Evolutionary conservation across 2,797 vertebrate species (phyloP), one percentile per base, ranked within the genome.

Genomic region (Lepus oiostolus): DNA sequence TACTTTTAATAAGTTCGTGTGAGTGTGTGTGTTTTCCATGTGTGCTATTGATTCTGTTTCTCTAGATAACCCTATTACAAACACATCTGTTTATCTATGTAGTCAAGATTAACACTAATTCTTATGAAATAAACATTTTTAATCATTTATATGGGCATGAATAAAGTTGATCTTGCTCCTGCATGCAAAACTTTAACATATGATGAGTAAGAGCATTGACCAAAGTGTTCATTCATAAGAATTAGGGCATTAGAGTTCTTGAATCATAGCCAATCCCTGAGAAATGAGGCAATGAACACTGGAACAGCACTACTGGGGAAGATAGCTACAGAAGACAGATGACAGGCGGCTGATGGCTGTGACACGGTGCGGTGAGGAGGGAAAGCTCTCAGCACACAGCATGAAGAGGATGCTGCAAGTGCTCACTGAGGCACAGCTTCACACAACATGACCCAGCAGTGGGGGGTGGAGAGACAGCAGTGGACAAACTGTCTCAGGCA

Each of bases 151-250:
- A 28, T 28, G 42, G 35, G 7, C n/a, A 42, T 7, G 17, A 22
- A 42, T 58, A 82, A 79, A 32, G 63, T 80, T 72, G 47, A 70
- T 52, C 80, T 81, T 62, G 54, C 16, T 62, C 63, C 42, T 67
- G 16, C 13, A 72, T 63, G 13, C 70, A 50, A 77, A 87, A 82
- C 82, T 85, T 90, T 70, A 77, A 54, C 68, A 42, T 68, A 50
- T 2, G 50, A 68, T 50, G 85, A 91, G 68, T 70, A 83, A 95
- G 71, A 70, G 7, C 8, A 12, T 1, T 68, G 95, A 82, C 91
- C 79, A 88, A 89, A 38, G 77, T 38, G 80, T 95, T 95, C 94
- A 95, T 96, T 97, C 95, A 92, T 76, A 76, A 92, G 47, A 26
- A 90, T 30, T 72, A 77, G 30, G 72, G 90, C 75, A 71, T 83